A percentile compares a stretch with the other conserved stretches of the same genome.
Evolutionary conservation across 2,888 invertebrate species (phyloP).

Genomic region (Drosophila limbata): DNA sequence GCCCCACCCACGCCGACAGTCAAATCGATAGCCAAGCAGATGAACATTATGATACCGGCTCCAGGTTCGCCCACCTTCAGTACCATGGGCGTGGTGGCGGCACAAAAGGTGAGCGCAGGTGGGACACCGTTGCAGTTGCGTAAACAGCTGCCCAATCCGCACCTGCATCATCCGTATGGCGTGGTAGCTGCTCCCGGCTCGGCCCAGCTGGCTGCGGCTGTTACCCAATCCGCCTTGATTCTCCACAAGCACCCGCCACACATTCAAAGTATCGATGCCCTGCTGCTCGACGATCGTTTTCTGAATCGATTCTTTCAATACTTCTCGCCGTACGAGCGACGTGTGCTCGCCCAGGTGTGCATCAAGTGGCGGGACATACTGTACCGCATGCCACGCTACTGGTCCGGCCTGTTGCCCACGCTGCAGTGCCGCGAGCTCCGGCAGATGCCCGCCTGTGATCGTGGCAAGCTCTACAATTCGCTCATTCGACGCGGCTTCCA

Average conservation of each 20-base stretch:
- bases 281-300: conserved; percentile 94
- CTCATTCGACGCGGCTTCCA: conserved; percentile 94
- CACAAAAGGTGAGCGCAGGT: conserved; percentile 70
- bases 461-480: conserved; percentile 91
- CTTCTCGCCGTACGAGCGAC: conserved; percentile 91
- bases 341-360: conserved; percentile 93
- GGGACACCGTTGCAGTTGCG: conserved; percentile 84
- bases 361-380: conserved; percentile 94
- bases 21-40: conserved; percentile 83
- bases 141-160: conserved; percentile 85
- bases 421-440: conserved; percentile 94
- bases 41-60: conserved; percentile 81
- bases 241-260: conserved; percentile 86
- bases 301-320: conserved; percentile 93
- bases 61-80: conserved; percentile 78
- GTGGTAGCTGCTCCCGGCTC: conserved; percentile 50
- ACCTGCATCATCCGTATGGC: conserved; percentile 82
- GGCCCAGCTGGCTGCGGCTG: conserved; percentile 84
- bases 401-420: conserved; percentile 94
- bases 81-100: conserved; percentile 82
- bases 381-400: conserved; percentile 94
- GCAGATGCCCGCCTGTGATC: conserved; percentile 87
- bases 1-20: conserved; percentile 83
- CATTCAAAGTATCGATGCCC: conserved; percentile 89
- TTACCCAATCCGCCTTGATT: conserved; percentile 71